These are phyloP conservation scores for Calephelis nemesis DNA, from an alignment of 1,140 invertebrate genomes.

Conservation along the genomic window DNA sequence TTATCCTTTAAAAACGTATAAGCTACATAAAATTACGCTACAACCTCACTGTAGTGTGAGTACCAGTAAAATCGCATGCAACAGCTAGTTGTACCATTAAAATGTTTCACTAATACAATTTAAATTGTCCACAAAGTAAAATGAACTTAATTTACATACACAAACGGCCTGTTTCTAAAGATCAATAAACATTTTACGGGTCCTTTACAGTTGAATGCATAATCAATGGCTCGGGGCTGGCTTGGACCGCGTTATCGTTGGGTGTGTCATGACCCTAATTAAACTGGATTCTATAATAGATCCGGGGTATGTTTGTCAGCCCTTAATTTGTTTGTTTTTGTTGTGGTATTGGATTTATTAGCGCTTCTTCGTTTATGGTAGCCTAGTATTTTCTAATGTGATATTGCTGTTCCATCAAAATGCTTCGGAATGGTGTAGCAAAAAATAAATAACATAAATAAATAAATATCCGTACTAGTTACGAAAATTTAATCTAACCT, in stretches of 20 bases:
- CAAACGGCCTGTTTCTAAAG: conserved; percentile 11
- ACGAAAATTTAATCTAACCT: too few species aligned
- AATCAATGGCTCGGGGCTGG: conserved; percentile 4
- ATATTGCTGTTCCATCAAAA: too few species aligned
- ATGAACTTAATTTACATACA: conserved; percentile 10
- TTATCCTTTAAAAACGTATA: too few species aligned
- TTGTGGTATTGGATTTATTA: background rate
- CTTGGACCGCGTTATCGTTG: conserved; percentile 10
- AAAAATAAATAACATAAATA: too few species aligned
- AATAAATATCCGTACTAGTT: too few species aligned
- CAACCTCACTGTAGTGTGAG: too few species aligned
- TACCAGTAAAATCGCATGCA: too few species aligned
- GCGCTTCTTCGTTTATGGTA: too few species aligned
- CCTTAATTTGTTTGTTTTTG: conserved; percentile 12
- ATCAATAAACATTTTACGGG: conserved; percentile 17
- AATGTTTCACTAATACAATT: background rate
- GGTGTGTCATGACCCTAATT: conserved; percentile 14
- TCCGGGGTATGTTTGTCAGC: conserved; percentile 2
- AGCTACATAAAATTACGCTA: too few species aligned
- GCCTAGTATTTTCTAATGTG: too few species aligned
- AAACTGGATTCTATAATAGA: conserved; percentile 1
- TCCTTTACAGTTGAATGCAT: conserved; percentile 14
- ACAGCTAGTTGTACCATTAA: too few species aligned
- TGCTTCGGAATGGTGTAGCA: too few species aligned
- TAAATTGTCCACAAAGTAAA: conserved; percentile 1